A percentile compares a stretch with the other conserved stretches of the same genome.
phyloP scores from a whole-genome alignment of 2,888 invertebrate species.

The Tholera decimalis region DNA sequence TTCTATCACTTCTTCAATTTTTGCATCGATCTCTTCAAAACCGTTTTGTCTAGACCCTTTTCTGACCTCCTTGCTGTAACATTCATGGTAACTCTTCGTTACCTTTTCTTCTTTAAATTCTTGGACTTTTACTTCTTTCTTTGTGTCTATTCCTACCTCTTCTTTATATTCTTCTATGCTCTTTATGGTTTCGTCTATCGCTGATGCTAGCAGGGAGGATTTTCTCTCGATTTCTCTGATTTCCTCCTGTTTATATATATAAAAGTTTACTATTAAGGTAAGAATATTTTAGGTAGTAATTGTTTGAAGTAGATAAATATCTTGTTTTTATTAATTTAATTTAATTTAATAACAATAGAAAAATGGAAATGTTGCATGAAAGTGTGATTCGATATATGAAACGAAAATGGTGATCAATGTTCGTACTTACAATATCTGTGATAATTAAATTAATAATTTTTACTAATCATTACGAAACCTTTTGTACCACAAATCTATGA shows the following conservation, averaged over 20 bases:
- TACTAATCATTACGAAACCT: background rate
- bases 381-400: background rate
- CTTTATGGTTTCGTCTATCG: slow-evolving; percentile 85
- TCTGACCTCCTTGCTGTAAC: slow-evolving; percentile 18
- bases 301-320: background rate
- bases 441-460: background rate
- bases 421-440: background rate
- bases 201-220: slow-evolving; percentile 85
- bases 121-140: slow-evolving; percentile 56
- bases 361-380: background rate
- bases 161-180: slow-evolving; percentile 88
- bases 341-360: too few species aligned
- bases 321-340: too few species aligned
- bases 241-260: slow-evolving; percentile 78
- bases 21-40: slow-evolving; percentile 33
- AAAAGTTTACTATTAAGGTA: background rate
- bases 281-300: background rate
- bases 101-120: slow-evolving; percentile 56
- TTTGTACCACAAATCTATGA: background rate
- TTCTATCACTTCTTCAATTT: slow-evolving; percentile 48
- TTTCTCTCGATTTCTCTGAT: slow-evolving; percentile 84
- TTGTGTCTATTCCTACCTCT: slow-evolving; percentile 80
- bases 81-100: slow-evolving; percentile 36
- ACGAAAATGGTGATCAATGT: background rate
- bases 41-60: slow-evolving; percentile 36